These are phyloP conservation scores for Celastrina argiolus DNA, from an alignment of 2,888 invertebrate genomes.

Conservation along the genomic window DNA sequence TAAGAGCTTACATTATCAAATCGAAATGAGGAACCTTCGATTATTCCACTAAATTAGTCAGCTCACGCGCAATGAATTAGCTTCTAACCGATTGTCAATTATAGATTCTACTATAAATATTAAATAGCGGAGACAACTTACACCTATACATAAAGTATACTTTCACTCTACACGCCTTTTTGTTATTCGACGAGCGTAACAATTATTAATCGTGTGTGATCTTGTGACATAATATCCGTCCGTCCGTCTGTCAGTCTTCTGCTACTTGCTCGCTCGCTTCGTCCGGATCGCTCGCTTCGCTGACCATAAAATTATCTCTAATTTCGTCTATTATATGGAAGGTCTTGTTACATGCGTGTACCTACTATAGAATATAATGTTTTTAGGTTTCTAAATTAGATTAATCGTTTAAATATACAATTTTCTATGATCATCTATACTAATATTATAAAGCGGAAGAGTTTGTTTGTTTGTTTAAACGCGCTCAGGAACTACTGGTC, in stretches of 20 bases:
- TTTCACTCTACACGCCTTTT: conserved; percentile 38
- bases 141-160: conserved; percentile 37
- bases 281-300: background rate
- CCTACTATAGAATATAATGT: no score
- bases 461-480: no score
- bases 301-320: background rate
- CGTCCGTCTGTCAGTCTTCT: background rate
- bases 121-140: conserved; percentile 20
- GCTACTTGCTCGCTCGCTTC: no score
- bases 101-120: conserved; percentile 20
- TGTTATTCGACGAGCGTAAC: conserved; percentile 27
- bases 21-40: no score
- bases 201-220: conserved; percentile 27
- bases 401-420: no score
- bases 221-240: conserved; percentile 20
- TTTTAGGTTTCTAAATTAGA: no score
- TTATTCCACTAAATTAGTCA: background rate
- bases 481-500: no score
- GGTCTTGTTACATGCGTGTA: background rate
- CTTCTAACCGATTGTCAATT: conserved; percentile 4
- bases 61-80: background rate
- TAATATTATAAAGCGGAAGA: no score
- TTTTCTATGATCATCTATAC: no score
- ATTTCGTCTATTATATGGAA: background rate
- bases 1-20: no score